Evolutionary conservation across 2,888 invertebrate genomes (phyloP), one percentile per base, ranked within the genome.

Genomic region (Aphidoletes aphidimyza): DNA sequence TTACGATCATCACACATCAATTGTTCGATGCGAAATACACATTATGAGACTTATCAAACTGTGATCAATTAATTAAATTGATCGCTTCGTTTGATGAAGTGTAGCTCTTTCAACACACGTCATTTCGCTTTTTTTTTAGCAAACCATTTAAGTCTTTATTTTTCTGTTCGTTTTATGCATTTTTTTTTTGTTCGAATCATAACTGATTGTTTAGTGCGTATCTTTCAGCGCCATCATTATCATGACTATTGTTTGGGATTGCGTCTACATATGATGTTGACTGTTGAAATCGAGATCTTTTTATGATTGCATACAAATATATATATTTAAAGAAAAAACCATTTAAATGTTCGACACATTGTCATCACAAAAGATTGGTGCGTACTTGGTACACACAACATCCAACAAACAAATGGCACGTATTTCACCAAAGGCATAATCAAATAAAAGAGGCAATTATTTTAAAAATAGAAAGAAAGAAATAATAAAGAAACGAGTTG

Each of bases 151-250:
- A 42, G 1, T 69, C 14, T 30, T 30, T 22, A 54, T 47, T 9
- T 47, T 39, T 2, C 17, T 19, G 19, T 19, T 11, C 6, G 8
- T 47, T 47, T 19, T 47, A 2, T 19, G 8, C 19, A 17, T n/a
- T 54, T 54, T 54, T 22, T 22, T 54, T 54, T 22, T 54, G 17
- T 19, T 11, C 47, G n/a, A 6, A 11, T 22, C 22, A 69, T 69
- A 69, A 69, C 26, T 69, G 34, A 30, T 69, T 69, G 14, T 34
- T 30, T 30, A 30, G 30, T 30, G 30, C 14, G 69, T 69, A 69
- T 69, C 69, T 69, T 6, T 69, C 69, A 69, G 69, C 69, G 69
- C 69, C 69, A 69, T 69, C 69, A 69, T 69, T 54, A 22, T 22
- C 69, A 30, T 11, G 17, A 34, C 69, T 14, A 69, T 69, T 30